Evolutionary conservation across 2,797 vertebrate genomes (phyloP).

Genomic region (Xenentodon cancila): DNA sequence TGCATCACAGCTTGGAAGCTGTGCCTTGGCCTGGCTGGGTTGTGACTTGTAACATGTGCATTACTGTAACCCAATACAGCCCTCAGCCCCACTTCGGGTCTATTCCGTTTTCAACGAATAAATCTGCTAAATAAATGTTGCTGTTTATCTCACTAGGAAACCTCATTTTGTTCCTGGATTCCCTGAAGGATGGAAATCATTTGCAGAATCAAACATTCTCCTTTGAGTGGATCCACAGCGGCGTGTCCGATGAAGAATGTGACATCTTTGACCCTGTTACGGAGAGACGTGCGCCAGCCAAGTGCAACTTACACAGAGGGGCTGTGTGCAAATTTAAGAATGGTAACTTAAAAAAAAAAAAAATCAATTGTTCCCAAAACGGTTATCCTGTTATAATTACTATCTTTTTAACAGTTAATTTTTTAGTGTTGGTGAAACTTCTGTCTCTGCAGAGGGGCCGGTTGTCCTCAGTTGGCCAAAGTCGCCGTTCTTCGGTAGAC

Average conservation of each 20-base stretch:
- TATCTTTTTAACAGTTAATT: not conserved
- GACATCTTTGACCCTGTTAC: slow-evolving; percentile 70
- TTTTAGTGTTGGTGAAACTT: not conserved
- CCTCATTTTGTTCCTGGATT: slow-evolving; percentile 22
- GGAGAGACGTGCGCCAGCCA: slow-evolving; percentile 20
- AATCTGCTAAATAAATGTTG: not conserved
- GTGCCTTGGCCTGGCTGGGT: no score
- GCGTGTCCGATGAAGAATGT: slow-evolving; percentile 57
- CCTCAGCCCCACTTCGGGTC: not conserved
- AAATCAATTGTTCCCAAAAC: not conserved
- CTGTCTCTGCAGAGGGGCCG: slow-evolving; percentile 53
- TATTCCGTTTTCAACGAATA: slow-evolving; percentile 3
- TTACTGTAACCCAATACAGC: no score
- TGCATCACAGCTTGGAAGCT: no score
- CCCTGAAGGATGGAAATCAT: slow-evolving; percentile 22
- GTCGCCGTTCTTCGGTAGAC: slow-evolving; percentile 71
- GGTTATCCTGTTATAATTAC: not conserved
- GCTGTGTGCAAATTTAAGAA: slow-evolving; percentile 80
- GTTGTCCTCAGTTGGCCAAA: slow-evolving; percentile 66
- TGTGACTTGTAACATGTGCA: no score
- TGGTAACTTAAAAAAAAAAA: slow-evolving; percentile 56
- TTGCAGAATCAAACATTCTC: slow-evolving; percentile 55
- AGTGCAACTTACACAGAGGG: slow-evolving; percentile 65
- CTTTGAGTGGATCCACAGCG: slow-evolving; percentile 27
- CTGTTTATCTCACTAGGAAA: slow-evolving; percentile 47